These are phyloP conservation scores for Dipus sagitta DNA, from an alignment of 2,797 vertebrate species.

Conservation along the genomic window DNA sequence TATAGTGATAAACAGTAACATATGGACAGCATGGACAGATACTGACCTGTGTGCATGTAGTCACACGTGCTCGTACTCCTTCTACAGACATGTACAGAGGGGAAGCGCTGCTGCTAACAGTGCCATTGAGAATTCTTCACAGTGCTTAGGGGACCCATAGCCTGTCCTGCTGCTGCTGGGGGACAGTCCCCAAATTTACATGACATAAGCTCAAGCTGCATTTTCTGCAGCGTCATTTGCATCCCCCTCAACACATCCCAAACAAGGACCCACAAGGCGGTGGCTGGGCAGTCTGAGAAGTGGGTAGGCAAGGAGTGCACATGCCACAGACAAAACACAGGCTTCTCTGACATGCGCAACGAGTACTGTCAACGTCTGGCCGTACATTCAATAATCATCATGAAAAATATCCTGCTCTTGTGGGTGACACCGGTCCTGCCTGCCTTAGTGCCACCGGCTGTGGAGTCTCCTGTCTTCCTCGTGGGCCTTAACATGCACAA, in stretches of 20 bases:
- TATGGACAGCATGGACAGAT: background rate
- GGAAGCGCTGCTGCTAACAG: background rate
- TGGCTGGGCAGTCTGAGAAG: background rate
- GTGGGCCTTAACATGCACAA: rapidly evolving
- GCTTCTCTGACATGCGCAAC: background rate
- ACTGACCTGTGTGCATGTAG: background rate
- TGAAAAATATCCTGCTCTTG: background rate
- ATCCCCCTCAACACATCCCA: background rate
- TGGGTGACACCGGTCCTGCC: background rate
- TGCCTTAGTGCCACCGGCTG: background rate
- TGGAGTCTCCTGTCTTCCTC: background rate
- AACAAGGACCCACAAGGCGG: background rate
- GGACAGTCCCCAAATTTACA: background rate
- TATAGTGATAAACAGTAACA: background rate
- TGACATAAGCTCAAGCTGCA: background rate
- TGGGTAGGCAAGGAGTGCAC: background rate
- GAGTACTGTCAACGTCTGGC: background rate
- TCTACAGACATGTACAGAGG: no score
- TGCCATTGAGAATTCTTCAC: background rate
- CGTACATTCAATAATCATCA: background rate
- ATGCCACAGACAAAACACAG: background rate
- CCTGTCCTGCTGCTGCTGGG: background rate
- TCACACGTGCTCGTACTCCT: background rate
- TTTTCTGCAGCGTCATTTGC: background rate
- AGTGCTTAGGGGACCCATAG: background rate